These are phyloP conservation scores for Pitangus sulphuratus DNA, from an alignment of 2,797 vertebrate species.

Conservation along the genomic window DNA sequence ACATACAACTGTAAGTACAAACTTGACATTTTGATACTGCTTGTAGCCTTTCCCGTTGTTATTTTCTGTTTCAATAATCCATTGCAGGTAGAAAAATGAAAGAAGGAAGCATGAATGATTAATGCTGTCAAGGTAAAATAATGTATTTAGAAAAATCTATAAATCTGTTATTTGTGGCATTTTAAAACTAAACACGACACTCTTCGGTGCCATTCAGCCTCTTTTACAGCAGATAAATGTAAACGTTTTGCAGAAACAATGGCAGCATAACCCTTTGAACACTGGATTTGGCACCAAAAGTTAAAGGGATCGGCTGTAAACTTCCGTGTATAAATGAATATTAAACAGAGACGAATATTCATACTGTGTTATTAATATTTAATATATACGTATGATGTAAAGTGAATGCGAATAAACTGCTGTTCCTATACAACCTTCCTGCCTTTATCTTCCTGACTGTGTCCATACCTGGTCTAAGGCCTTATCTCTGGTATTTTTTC, in stretches of 20 bases:
- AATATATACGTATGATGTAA: neutral
- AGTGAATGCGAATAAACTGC: conserved; percentile 8
- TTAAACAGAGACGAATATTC: conserved; percentile 49
- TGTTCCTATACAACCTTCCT: neutral
- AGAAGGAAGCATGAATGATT: conserved; percentile 96
- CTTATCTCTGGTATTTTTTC: neutral
- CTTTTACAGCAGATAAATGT: conserved; percentile 76
- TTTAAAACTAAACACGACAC: conserved; percentile 87
- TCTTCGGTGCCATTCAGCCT: conserved; percentile 74
- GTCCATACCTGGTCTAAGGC: neutral
- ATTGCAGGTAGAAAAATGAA: conserved; percentile 89
- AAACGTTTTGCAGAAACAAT: conserved; percentile 43
- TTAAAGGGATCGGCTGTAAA: neutral
- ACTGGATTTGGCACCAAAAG: conserved; percentile 24
- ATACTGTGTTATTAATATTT: neutral
- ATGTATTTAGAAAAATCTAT: conserved; percentile 96
- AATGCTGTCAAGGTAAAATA: conserved; percentile 99
- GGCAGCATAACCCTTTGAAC: conserved; percentile 24
- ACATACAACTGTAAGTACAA: conserved; percentile 98
- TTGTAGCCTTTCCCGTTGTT: conserved; percentile 91
- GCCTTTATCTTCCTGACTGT: neutral
- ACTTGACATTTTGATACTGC: conserved; percentile 99
- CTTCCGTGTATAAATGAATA: conserved; percentile 31
- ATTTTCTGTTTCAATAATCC: conserved; percentile 99
- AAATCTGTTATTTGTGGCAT: conserved; percentile 99